phyloP scores from a whole-genome alignment of 2,113 vertebrate genomes.

The Cebidichthys violaceus region DNA sequence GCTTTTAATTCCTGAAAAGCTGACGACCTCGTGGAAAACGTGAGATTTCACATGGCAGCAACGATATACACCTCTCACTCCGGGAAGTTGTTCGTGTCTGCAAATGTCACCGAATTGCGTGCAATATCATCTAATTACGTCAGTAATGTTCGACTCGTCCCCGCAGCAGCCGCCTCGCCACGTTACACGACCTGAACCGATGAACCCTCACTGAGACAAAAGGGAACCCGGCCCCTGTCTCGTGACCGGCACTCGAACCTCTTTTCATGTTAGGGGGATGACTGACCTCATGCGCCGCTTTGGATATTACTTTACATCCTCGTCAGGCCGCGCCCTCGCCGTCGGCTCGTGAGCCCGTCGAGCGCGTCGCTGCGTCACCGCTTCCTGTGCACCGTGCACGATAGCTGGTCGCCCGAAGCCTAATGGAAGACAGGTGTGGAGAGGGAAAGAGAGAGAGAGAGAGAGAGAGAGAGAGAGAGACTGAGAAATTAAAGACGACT shows the following conservation, averaged over 20 bases:
- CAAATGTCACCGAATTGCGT: conserved; percentile 27
- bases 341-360: conserved; percentile 32
- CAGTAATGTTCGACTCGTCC: conserved; percentile 24
- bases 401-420: conserved; percentile 36
- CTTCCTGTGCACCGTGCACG: conserved; percentile 50
- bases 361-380: conserved; percentile 36
- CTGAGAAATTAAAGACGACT: background rate
- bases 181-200: conserved; percentile 58
- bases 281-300: conserved; percentile 64
- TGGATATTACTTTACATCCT: conserved; percentile 75
- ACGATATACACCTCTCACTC: background rate
- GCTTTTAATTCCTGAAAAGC: conserved; percentile 15
- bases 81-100: conserved; percentile 18
- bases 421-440: conserved; percentile 75
- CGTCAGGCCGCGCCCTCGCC: conserved; percentile 54
- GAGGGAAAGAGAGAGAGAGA: background rate
- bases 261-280: conserved; percentile 61
- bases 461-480: background rate
- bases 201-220: conserved; percentile 53
- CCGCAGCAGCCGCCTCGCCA: conserved; percentile 47
- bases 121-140: conserved; percentile 44
- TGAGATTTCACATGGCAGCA: background rate
- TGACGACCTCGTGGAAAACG: conserved; percentile 15
- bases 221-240: conserved; percentile 65
- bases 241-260: conserved; percentile 72